Conservation (phyloP, 2,888 invertebrate species). For the Creontiades dilutus region DNA sequence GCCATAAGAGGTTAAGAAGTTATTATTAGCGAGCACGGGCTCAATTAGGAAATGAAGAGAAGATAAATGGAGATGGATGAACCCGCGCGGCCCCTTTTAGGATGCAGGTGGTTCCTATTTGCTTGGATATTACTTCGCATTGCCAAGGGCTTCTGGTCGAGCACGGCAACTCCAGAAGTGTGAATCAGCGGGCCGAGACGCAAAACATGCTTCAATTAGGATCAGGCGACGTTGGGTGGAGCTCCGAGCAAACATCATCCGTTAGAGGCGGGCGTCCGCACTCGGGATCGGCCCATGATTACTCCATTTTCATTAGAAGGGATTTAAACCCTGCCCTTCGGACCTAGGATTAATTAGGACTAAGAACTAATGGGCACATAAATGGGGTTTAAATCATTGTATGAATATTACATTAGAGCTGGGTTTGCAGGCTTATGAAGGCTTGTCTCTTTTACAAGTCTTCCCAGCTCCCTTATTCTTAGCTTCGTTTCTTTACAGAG, state of each 20-base stretch:
- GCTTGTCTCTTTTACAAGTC: constrained; percentile 59
- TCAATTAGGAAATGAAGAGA: constrained; percentile 51
- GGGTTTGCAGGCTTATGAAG: constrained; percentile 50
- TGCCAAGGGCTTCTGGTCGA: constrained; percentile 1
- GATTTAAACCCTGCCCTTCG: constrained; percentile 52
- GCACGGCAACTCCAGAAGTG: not conserved
- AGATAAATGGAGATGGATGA: constrained; percentile 35
- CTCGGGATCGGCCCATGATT: constrained; percentile 59
- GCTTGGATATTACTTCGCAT: constrained; percentile 42
- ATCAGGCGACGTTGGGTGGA: not conserved
- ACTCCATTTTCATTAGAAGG: constrained; percentile 68
- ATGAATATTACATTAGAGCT: constrained; percentile 74
- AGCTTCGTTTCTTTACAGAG: not conserved
- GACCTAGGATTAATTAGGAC: constrained; percentile 68
- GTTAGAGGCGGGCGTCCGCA: constrained; percentile 34
- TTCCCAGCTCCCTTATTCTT: not conserved
- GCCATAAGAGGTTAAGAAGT: not conserved
- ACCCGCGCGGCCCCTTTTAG: not conserved
- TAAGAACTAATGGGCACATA: constrained; percentile 74
- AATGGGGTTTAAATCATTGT: constrained; percentile 73
- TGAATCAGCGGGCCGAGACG: constrained; percentile 15
- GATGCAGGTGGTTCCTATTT: constrained; percentile 49
- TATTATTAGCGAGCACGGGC: not conserved
- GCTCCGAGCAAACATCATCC: constrained; percentile 36
- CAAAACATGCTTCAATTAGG: constrained; percentile 41